Evolutionary conservation across 2,113 vertebrate genomes (phyloP).

Genomic region (Sphyrna mokarran): DNA sequence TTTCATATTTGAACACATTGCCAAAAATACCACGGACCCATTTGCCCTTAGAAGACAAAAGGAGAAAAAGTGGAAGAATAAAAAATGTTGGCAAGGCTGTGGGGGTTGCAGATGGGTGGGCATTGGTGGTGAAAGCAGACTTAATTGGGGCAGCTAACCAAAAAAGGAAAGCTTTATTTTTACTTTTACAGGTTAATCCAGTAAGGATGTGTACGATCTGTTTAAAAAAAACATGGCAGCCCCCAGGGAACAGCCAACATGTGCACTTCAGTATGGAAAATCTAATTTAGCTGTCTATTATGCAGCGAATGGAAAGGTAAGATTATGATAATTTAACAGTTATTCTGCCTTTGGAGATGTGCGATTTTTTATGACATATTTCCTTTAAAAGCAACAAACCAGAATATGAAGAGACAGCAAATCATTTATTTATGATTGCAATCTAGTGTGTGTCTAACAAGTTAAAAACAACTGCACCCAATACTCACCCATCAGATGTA

Average conservation of each 20-base stretch:
- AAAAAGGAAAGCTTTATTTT: background rate
- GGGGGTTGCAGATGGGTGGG: background rate
- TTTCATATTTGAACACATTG: background rate
- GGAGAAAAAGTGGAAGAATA: background rate
- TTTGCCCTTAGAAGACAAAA: background rate
- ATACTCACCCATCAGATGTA: conserved; percentile 51
- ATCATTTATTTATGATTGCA: conserved; percentile 78
- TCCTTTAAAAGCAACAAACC: conserved; percentile 69
- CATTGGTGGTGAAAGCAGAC: too few species aligned
- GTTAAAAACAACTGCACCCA: conserved; percentile 53
- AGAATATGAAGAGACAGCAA: conserved; percentile 69
- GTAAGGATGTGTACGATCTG: background rate
- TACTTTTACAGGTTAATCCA: background rate
- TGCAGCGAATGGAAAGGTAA: conserved; percentile 64
- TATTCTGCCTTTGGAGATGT: conserved; percentile 72
- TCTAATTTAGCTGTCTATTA: conserved; percentile 78
- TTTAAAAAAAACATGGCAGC: conserved; percentile 62
- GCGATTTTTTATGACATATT: conserved; percentile 69
- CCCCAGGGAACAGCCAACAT: conserved; percentile 64
- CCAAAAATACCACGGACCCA: background rate
- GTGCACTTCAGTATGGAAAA: conserved; percentile 71
- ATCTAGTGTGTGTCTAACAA: conserved; percentile 70
- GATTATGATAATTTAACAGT: conserved; percentile 68
- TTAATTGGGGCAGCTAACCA: background rate
- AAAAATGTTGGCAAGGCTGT: background rate